Evolutionary conservation across 1,140 invertebrate genomes (phyloP).

Genomic region (Papilio glaucus): DNA sequence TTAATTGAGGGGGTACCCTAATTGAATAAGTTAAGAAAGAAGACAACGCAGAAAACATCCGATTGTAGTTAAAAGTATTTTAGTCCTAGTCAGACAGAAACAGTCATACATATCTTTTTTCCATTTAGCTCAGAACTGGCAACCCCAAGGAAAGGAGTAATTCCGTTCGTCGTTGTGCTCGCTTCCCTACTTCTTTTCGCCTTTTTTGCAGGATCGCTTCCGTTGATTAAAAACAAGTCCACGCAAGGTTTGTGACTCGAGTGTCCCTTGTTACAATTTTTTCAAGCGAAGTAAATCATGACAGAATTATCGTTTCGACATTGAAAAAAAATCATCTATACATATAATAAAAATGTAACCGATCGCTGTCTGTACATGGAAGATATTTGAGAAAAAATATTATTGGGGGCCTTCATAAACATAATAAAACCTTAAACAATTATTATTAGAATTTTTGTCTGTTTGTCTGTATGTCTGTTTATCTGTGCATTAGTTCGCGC

Average conservation of each 20-base stretch:
- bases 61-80: slow-evolving; percentile 10
- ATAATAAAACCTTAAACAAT: too few relatives aligned
- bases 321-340: background rate
- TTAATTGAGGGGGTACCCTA: too few relatives aligned
- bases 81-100: slow-evolving; percentile 7
- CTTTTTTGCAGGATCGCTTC: slow-evolving; percentile 36
- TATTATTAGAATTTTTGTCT: too few relatives aligned
- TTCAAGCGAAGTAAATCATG: background rate
- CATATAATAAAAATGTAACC: too few relatives aligned
- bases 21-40: too few relatives aligned
- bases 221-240: slow-evolving; percentile 37
- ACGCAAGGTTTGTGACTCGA: slow-evolving; percentile 3
- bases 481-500: too few relatives aligned
- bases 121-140: slow-evolving; percentile 1
- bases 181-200: background rate
- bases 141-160: slow-evolving; percentile 26
- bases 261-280: background rate
- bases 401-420: too few relatives aligned
- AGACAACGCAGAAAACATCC: background rate
- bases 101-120: slow-evolving; percentile 5
- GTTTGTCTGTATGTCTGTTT: too few relatives aligned
- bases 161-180: slow-evolving; percentile 17
- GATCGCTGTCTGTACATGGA: too few relatives aligned
- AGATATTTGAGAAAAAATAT: too few relatives aligned
- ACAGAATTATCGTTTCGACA: background rate